Base-by-base conservation (phyloP, 2,797 vertebrate genomes). In the Cheirogaleus major region DNA sequence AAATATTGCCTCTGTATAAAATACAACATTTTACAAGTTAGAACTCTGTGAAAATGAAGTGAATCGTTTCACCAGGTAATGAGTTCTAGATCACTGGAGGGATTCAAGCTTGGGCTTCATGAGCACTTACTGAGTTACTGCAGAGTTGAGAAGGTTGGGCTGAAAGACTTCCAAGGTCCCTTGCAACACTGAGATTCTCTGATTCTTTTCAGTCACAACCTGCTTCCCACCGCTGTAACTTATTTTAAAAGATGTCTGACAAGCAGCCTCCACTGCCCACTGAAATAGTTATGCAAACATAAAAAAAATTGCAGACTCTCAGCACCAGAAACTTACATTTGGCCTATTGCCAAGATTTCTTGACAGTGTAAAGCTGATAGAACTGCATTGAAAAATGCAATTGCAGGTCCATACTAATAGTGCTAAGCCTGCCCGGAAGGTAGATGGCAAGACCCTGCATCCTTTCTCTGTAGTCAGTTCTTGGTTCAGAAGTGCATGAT, bases 211-310 rank as follows among this genome's bases (percentile, higher is more conserved):
- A 81, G 84, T 95, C 55, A 89, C 5, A 69, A 27, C 35, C 38
- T 55, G 7, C 30, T 41, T 95, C 55, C 30, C 17, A 43, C 69
- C 23, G 22, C 10, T 79, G 45, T 61, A 61, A 43, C 17, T 43
- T 81, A 57, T 25, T 55, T 72, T 72, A 90, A 97, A 89, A 97
- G 83, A 35, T n/a, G 78, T 65, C 59, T 89, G 67, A 50, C 73
- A 89, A 83, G 57, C n/a, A 84, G 50, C 14, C 32, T 95, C 48
- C 55, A 18, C 55, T 69, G 14, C 45, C 18, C 17, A 48, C 45
- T 86, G 25, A 35, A 89, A 67, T 84, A 76, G 48, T 90, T 92
- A 70, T 0, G 1, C 83, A 93, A 65, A 72, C 35, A 57, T 23
- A 55, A 86, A 88, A 86, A 88, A 52, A 30, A n/a, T 69, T 84